These are phyloP conservation scores for Cyclina sinensis DNA, from an alignment of 1,140 invertebrate species.

Conservation along the genomic window DNA sequence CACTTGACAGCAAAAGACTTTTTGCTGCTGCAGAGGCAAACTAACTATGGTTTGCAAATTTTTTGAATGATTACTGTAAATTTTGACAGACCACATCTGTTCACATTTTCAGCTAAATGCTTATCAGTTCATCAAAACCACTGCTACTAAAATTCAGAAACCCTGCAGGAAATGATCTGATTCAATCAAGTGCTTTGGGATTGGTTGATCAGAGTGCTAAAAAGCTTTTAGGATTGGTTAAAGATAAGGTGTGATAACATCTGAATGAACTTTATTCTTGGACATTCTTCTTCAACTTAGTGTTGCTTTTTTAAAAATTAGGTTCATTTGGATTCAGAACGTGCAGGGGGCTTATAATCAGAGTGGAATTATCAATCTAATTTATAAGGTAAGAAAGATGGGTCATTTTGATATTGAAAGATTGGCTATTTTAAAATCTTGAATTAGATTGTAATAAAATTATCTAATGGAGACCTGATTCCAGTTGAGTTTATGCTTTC, in stretches of 20 bases:
- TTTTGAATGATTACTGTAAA: not conserved
- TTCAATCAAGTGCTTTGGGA: not conserved
- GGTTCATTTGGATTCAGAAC: not conserved
- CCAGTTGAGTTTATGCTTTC: too few species aligned
- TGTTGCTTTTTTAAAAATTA: not conserved
- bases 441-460: too few species aligned
- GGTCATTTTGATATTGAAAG: too few species aligned
- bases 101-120: not conserved
- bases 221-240: not conserved
- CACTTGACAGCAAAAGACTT: too few species aligned
- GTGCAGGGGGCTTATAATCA: not conserved
- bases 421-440: too few species aligned
- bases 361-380: too few species aligned
- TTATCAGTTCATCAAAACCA: constrained; percentile 7
- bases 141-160: not conserved
- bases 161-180: not conserved
- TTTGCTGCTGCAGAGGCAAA: not conserved
- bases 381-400: too few species aligned
- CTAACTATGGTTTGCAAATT: not conserved
- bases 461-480: too few species aligned
- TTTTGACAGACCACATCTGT: not conserved
- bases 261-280: not conserved
- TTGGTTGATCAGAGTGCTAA: not conserved
- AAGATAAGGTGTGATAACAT: not conserved
- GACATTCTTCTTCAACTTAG: not conserved